Evolutionary conservation across 1,140 invertebrate genomes (phyloP), one percentile per base, ranked within the genome.

Genomic region (Diuraphis noxia): DNA sequence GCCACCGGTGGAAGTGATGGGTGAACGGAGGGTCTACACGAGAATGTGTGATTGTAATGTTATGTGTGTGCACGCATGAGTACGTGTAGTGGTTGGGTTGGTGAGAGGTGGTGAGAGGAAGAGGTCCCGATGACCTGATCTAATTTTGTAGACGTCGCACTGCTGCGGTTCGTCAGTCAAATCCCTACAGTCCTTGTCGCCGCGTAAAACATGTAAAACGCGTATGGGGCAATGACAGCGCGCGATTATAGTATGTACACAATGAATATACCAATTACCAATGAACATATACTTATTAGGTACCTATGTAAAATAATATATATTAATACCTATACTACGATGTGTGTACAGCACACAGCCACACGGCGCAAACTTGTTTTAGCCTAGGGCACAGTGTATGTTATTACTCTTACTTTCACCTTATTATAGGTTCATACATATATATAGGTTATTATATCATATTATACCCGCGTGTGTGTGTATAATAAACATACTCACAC

Each of bases 141-240:
- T 63, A 88, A 88, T 88, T 88, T 72, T n/a, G 87, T 88, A 72
- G 30, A 84, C 82, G 82, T 84, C 30, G 82, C 82, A 84, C 25
- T n/a, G 41, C 41, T 34, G 82, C 82, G 82, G 82, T 43, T 41
- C 38, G 87, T 63, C 87, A 63, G 87, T 41, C 23, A 72, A 72
- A 72, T 88, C 87, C 87, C 87, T 88, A 46, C 81, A 41, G 81
- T 82, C 81, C 81, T 41, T 43, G 82, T 41, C 25, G 10, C 40
- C 82, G 82, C 6, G 30, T 21, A 17, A 43, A 34, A 43, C 36
- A 46, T 46, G 92, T 90, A 91, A 56, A 77, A 43, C 79, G 13
- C 30, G 85, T 43, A 52, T 36, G 72, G 6, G 82, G 56, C 41
- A 41, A 41, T 30, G 40, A 82, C 40, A n/a, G 25, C 38, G 81